A percentile compares a stretch with the other conserved stretches of the same genome.
Conservation (phyloP, 2,888 invertebrate genomes). For the Tenthredo notha region DNA sequence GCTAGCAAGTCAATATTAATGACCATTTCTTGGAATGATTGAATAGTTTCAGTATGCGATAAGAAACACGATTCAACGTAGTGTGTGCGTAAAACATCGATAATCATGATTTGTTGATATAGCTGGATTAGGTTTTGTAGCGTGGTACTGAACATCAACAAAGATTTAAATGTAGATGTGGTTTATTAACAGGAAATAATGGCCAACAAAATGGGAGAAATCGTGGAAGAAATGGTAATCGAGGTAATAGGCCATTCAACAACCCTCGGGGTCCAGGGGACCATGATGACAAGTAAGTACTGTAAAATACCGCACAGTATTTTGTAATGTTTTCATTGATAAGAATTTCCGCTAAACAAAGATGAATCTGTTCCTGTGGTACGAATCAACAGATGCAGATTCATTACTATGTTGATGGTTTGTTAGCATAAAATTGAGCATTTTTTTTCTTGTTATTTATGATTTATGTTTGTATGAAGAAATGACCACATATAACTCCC, state of each 20-base stretch:
- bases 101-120: constrained; percentile 61
- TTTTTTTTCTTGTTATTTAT: neutral
- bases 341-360: neutral
- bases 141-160: neutral
- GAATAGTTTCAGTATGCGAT: neutral
- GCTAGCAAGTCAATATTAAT: neutral
- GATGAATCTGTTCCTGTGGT: neutral
- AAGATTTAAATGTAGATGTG: neutral
- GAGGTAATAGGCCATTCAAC: neutral
- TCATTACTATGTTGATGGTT: neutral
- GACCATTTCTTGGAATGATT: neutral
- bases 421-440: neutral
- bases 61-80: neutral
- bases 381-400: neutral
- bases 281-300: neutral
- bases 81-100: neutral
- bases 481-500: neutral
- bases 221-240: neutral
- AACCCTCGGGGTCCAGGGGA: neutral
- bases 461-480: neutral
- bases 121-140: neutral
- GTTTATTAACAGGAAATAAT: neutral
- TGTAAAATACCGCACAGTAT: neutral
- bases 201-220: neutral
- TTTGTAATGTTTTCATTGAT: neutral